phyloP scores from a whole-genome alignment of 2,888 invertebrate species.

The Andrena haemorrhoa region DNA sequence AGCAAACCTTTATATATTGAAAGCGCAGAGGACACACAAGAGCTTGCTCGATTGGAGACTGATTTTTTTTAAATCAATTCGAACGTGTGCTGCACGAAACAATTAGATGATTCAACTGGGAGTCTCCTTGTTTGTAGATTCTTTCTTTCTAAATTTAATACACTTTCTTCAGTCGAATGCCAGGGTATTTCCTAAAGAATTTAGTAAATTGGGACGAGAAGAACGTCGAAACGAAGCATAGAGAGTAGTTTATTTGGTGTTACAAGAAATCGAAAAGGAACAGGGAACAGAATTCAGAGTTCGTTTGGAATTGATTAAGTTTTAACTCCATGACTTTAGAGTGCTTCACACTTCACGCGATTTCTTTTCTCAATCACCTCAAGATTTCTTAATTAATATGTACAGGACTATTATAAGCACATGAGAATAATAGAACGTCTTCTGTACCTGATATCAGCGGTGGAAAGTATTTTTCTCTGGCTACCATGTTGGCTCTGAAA shows the following conservation, averaged over 20 bases:
- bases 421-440: constrained; percentile 70
- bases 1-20: constrained; percentile 65
- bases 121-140: not conserved
- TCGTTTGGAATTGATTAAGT: constrained; percentile 71
- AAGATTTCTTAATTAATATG: not conserved
- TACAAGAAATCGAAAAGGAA: not conserved
- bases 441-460: constrained; percentile 67
- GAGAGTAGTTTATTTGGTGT: not conserved
- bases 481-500: constrained; percentile 54
- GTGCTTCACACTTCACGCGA: no score
- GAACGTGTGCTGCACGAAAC: not conserved
- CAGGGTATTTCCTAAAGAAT: no score
- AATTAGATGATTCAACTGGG: not conserved
- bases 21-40: constrained; percentile 19
- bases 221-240: no score
- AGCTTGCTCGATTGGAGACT: constrained; percentile 18
- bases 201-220: no score
- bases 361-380: not conserved
- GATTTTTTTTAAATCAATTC: not conserved
- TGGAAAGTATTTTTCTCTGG: constrained; percentile 68
- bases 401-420: constrained; percentile 67
- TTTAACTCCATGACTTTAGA: constrained; percentile 26
- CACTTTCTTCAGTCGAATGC: no score
- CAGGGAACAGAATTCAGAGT: no score
- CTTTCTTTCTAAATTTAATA: not conserved